phyloP scores from a whole-genome alignment of 2,113 vertebrate genomes.

The Pelusios castaneus region DNA sequence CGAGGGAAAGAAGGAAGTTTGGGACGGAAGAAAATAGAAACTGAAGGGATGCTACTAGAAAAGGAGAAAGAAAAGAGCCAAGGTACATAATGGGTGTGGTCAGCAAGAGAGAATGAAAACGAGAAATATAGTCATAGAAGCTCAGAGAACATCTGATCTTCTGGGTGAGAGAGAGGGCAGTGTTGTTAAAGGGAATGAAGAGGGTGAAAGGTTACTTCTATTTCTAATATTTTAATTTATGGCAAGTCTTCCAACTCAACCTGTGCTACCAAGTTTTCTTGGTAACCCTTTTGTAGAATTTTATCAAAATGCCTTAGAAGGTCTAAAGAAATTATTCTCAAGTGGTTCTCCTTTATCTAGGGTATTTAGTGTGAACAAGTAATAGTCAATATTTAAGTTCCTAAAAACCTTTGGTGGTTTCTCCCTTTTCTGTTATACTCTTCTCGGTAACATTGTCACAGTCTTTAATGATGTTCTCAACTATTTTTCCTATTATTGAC shows the following conservation, averaged over 20 bases:
- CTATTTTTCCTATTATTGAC: not conserved
- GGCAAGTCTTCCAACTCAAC: too few relatives aligned
- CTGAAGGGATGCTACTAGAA: fast-evolving
- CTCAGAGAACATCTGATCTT: too few relatives aligned
- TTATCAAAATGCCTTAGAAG: too few relatives aligned
- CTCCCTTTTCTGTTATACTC: not conserved
- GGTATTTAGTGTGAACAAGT: not conserved
- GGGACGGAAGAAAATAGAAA: not conserved
- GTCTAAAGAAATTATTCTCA: too few relatives aligned
- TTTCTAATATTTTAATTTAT: too few relatives aligned
- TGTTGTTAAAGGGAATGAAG: too few relatives aligned
- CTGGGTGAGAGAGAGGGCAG: too few relatives aligned
- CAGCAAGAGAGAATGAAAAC: not conserved
- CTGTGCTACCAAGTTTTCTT: too few relatives aligned
- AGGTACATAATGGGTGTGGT: not conserved
- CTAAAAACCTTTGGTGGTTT: not conserved
- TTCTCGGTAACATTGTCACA: not conserved
- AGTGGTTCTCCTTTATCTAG: too few relatives aligned
- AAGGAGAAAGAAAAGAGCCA: not conserved
- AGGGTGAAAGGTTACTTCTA: too few relatives aligned
- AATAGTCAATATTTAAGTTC: not conserved
- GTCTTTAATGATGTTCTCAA: not conserved
- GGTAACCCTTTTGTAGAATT: too few relatives aligned
- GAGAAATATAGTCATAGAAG: not conserved
- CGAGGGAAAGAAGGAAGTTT: too few relatives aligned